A percentile compares a stretch with the other conserved stretches of the same genome.
Conservation (phyloP, 1,140 invertebrate genomes). For the Temnothorax curvispinosus region DNA sequence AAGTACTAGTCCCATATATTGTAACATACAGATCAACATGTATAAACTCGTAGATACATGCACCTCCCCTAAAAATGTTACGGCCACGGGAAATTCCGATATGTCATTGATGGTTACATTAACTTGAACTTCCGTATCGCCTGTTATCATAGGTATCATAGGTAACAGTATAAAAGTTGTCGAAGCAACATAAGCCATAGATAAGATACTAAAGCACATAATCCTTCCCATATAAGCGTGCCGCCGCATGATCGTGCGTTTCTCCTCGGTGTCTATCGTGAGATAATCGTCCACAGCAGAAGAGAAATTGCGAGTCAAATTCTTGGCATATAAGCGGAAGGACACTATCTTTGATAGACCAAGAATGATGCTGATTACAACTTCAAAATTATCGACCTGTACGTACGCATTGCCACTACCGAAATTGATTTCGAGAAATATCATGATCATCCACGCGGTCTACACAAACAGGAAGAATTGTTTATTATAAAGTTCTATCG, state of each 20-base stretch:
- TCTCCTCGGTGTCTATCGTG: background rate
- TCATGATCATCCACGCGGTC: background rate
- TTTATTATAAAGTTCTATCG: background rate
- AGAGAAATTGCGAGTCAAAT: slow-evolving; percentile 27
- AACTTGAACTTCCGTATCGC: background rate
- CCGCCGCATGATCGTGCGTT: background rate
- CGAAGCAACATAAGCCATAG: background rate
- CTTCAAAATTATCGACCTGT: slow-evolving; percentile 23
- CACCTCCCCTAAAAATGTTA: background rate
- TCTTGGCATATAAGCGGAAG: background rate
- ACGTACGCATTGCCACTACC: background rate
- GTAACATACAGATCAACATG: background rate
- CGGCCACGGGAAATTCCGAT: slow-evolving; percentile 34
- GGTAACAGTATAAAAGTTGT: background rate
- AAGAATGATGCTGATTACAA: background rate
- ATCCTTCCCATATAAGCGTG: slow-evolving; percentile 45
- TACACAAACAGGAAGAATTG: background rate
- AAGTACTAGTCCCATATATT: background rate
- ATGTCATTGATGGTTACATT: background rate
- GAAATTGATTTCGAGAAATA: background rate
- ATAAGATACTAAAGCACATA: background rate
- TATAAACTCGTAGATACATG: background rate
- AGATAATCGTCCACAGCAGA: slow-evolving; percentile 53
- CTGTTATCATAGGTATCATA: background rate
- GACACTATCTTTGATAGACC: background rate